These are phyloP conservation scores for Aulostomus chinensis DNA, from an alignment of 2,797 vertebrate species.

Conservation along the genomic window DNA sequence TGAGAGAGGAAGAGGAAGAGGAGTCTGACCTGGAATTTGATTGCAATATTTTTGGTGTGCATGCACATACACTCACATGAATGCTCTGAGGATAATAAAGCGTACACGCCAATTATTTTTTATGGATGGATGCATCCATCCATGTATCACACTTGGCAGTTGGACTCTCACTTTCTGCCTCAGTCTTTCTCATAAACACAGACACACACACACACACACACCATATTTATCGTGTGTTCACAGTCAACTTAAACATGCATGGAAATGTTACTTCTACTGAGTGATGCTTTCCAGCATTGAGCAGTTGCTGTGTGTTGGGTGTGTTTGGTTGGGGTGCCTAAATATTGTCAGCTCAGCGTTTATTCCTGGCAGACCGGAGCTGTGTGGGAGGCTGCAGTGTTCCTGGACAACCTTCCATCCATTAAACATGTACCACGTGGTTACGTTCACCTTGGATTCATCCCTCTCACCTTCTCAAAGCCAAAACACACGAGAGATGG, in stretches of 20 bases:
- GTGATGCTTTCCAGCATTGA: slow-evolving; percentile 6
- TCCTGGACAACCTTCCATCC: slow-evolving; percentile 34
- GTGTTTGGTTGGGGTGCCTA: slow-evolving; percentile 28
- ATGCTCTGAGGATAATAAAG: slow-evolving; percentile 10
- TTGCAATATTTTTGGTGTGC: slow-evolving; percentile 10
- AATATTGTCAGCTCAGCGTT: slow-evolving; percentile 40
- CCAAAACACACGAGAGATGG: too few species aligned
- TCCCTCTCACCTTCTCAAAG: too few species aligned
- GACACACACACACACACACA: not conserved
- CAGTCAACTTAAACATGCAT: too few species aligned
- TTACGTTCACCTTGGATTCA: slow-evolving; percentile 10
- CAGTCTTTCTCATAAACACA: not conserved
- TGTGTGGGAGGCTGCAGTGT: slow-evolving; percentile 32
- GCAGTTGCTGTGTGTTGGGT: slow-evolving; percentile 17
- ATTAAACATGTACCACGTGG: slow-evolving; percentile 17
- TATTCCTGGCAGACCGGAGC: slow-evolving; percentile 28
- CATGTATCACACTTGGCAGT: slow-evolving; percentile 3
- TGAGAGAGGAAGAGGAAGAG: slow-evolving; percentile 3
- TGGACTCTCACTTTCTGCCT: slow-evolving; percentile 2
- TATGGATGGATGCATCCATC: slow-evolving; percentile 8
- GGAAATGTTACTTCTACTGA: slow-evolving; percentile 32
- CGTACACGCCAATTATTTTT: slow-evolving; percentile 23
- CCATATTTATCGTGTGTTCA: too few species aligned
- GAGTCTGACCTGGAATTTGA: slow-evolving; percentile 21
- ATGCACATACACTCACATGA: not conserved